These are phyloP conservation scores for Takifugu bimaculatus DNA, from an alignment of 2,113 vertebrate species.

Conservation along the genomic window DNA sequence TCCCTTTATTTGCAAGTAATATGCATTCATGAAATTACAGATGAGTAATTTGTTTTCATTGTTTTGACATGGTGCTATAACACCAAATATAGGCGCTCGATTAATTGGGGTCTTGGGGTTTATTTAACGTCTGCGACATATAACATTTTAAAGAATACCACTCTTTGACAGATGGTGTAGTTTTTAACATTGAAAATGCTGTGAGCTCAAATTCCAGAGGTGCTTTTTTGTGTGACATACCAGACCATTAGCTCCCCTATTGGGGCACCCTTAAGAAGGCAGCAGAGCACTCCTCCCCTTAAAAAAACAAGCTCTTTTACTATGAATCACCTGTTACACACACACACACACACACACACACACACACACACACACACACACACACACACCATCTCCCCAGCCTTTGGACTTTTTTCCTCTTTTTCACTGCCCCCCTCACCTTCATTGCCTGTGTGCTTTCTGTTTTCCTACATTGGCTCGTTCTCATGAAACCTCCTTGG, in stretches of 20 bases:
- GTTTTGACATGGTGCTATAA: slow-evolving; percentile 15
- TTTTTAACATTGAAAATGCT: slow-evolving; percentile 39
- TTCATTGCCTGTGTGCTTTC: slow-evolving; percentile 26
- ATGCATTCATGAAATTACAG: too few relatives aligned
- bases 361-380: neutral
- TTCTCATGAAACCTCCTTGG: slow-evolving; percentile 12
- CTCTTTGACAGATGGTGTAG: neutral
- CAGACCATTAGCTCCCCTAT: slow-evolving; percentile 28
- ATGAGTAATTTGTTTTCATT: neutral
- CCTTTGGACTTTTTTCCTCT: slow-evolving; percentile 1
- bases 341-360: neutral
- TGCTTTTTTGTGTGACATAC: slow-evolving; percentile 54
- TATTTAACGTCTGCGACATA: too few relatives aligned
- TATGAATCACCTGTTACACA: slow-evolving; percentile 48
- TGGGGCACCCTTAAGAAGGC: slow-evolving; percentile 30
- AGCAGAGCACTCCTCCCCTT: slow-evolving; percentile 53
- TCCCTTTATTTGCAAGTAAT: too few relatives aligned
- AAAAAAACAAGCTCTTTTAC: slow-evolving; percentile 63
- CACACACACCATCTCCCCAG: neutral
- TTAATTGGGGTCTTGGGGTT: too few relatives aligned
- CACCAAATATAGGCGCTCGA: neutral
- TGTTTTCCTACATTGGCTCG: slow-evolving; percentile 25
- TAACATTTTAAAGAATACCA: too few relatives aligned
- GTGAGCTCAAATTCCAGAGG: slow-evolving; percentile 19
- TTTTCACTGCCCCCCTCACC: neutral